phyloP scores from a whole-genome alignment of 2,113 vertebrate species.

The Fulmarus glacialis region DNA sequence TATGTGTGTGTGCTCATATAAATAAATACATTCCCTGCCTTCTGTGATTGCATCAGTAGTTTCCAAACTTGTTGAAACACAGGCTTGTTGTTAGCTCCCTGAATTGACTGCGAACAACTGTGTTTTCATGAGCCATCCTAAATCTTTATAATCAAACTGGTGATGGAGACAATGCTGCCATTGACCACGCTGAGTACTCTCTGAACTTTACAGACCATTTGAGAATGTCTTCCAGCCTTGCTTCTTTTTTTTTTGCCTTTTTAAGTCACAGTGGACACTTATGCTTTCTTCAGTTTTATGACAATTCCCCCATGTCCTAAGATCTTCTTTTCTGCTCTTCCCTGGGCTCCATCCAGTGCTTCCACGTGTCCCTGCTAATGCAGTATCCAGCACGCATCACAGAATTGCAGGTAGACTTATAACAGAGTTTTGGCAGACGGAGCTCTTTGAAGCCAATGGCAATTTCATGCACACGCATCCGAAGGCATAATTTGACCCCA shows the following conservation, averaged over 20 bases:
- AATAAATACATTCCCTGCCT: not conserved
- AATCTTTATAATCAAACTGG: constrained; percentile 30
- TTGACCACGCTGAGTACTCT: not conserved
- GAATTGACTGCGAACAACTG: constrained; percentile 19
- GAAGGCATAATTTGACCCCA: not conserved
- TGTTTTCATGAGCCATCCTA: constrained; percentile 47
- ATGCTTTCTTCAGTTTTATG: not conserved
- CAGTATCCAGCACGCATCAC: not conserved
- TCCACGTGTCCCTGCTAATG: not conserved
- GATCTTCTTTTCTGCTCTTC: not conserved
- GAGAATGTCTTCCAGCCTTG: not conserved
- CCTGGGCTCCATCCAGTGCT: not conserved
- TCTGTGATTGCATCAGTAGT: not conserved
- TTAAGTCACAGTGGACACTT: not conserved
- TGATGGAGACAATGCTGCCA: not conserved
- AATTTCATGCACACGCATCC: not conserved
- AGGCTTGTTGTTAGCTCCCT: not conserved
- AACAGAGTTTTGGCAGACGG: not conserved
- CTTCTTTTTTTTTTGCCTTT: not conserved
- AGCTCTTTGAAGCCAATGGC: not conserved
- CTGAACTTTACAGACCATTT: not conserved
- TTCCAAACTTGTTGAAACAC: constrained; percentile 38
- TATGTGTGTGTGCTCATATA: not conserved
- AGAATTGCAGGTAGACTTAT: not conserved
- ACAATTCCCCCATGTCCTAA: not conserved